Base-by-base conservation (phyloP, 2,797 vertebrate genomes). In the Manis crassicaudata region DNA sequence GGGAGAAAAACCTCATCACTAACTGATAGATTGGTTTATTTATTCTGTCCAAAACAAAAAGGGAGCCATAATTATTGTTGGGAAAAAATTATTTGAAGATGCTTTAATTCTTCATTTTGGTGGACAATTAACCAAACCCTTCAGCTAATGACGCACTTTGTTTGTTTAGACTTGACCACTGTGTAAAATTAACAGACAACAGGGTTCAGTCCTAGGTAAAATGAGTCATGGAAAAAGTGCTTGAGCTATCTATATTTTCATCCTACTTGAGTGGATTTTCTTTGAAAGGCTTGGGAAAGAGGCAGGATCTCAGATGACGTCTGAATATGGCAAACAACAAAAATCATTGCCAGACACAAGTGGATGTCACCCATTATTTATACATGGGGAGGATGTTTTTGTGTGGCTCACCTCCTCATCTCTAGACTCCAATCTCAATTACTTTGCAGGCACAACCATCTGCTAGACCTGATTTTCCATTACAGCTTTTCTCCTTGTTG, bases 171-270 rank as follows among this genome's bases (percentile, higher is more conserved):
- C 86, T 89, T 88, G 80, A 63, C n/a, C 54, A 56, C 32, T 60
- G 37, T 46, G 29, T 80, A 90, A 97, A 85, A 89, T 54, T 92
- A 85, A 73, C 58, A 20, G 86, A 92, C 67, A 96, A 32, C 65
- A 50, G 58, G 43, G 86, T 67, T 95, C 76, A 83, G 63, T 70
- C 82, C 60, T 84, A 94, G 84, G 93, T 96, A 75, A 83, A 94
- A 84, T 97, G 97, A 97, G 77, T 98, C 95, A 97, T 96, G 87
- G 96, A 92, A 96, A 94, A 82, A 96, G 32, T 65, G 37, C 46
- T 73, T 70, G 2, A 37, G 2, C 70, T 84, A 92, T 92, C 75
- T 94, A 6, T 58, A 86, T 84, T 95, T 96, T 95, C 68, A 82
- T 85, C 85, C 46, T 23, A 5, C 16, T 70, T 68, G 27, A 72